Base-by-base conservation (phyloP, 1,140 invertebrate species). In the Tetramorium alpestre region DNA sequence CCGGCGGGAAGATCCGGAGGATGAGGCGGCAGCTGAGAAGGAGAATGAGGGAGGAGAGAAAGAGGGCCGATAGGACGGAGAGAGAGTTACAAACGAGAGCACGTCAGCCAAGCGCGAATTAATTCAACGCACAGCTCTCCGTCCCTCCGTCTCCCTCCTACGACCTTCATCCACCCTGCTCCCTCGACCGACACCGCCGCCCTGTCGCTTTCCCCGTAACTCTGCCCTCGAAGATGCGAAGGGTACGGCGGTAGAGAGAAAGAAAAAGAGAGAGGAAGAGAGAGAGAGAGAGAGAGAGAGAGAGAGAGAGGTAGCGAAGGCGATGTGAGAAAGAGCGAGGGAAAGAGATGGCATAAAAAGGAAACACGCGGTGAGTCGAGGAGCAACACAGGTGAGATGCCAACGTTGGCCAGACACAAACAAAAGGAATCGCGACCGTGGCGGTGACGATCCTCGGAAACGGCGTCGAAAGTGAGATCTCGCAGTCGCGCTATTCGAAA, bases 41-140 rank as follows among this genome's bases (percentile, higher is more conserved):
- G 70, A 89, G 86, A 85, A 85, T 86, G 88, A 69, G 80, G 75
- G 84, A 86, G 54, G 81, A 90, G 86, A 84, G 54, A 81, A 88
- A 89, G 70, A 80, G 77, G 13, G 13, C 13, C 62, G 28, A 65
- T 28, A 73, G 80, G 13, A 49, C 38, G 56, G 22, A 41, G 49
- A 89, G 90, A 88, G 90, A 91, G 87, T 90, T 89, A 91, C 85
- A 86, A 91, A 91, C 88, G 92, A 86, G 92, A 88, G 89, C 91
- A 91, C 90, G 92, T 93, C 92, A 91, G 87, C 92, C 90, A 93
- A 93, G 92, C 90, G 91, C 92, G 90, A 94, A 94, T 94, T 94
- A 94, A 94, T 94, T 94, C 93, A 93, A 90, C 90, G 89, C 89
- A 88, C 90, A 88, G 78, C 75, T 92, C 88, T 89, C 86, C 76